Base-by-base conservation (phyloP, 2,888 invertebrate genomes). In the Agriopis leucophaearia region DNA sequence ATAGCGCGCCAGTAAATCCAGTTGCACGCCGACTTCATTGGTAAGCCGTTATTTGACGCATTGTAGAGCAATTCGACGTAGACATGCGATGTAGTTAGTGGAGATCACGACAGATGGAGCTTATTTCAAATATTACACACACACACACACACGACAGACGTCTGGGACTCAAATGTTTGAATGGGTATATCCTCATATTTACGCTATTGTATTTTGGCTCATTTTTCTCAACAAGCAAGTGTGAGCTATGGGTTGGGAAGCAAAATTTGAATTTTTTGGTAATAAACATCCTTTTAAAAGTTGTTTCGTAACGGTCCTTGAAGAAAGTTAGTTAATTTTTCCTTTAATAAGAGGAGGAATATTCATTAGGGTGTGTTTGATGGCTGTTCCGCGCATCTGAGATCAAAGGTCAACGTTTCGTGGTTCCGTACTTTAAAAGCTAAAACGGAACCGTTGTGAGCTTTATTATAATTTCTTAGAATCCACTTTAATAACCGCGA, bases 261-360 rank as follows among this genome's bases (percentile, higher is more conserved):
- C 66, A 68, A 73, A 73, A 75, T 75, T 71, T 66, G 72, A 73
- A 75, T 72, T 66, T 69, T 69, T 60, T 12, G 40, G 48, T 44
- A 57, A 48, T 58, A 42, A 54, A 45, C 50, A 48, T 16, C 62
- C 15, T 66, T 56, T 66, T 40, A 42, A 40, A 55, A 66, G 66
- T 66, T 66, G 55, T 66, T 65, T 57, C 44, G 38, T 45, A 18
- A 54, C 42, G 15, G 44, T 13, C 65, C 35, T 48, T 55, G 42
- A 38, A 55, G 42, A 16, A 55, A 64, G 59, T 61, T 52, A 18
- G 54, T 59, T 64, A 54, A 59, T 64, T 56, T 63, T 59, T 60
- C 36, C 18, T 51, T 51, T 66, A 61, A 61, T 61, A 66, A 45
- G 50, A 61, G 18, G 56, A 10, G 15, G 45, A 66, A 66, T 66